Evolutionary conservation across 1,140 invertebrate genomes (phyloP).

Genomic region (Pogonomyrmex californicus): DNA sequence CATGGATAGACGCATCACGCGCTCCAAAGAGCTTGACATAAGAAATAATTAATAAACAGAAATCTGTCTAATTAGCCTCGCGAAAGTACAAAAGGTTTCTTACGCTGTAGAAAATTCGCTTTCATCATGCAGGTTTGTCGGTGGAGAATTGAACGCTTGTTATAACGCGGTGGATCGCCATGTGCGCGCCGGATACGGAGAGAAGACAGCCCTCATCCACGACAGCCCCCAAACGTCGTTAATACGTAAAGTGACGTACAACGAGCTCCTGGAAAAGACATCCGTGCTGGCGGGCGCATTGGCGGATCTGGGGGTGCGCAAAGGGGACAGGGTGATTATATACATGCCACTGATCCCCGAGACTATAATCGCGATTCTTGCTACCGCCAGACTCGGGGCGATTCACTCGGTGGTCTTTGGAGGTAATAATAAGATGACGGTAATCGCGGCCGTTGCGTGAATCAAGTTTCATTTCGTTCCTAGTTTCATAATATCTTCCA

Average conservation of each 20-base stretch:
- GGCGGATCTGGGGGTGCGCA: conserved; percentile 90
- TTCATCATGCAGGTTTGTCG: conserved; percentile 90
- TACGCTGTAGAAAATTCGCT: not conserved
- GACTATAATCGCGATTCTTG: conserved; percentile 94
- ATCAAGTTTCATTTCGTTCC: conserved; percentile 9
- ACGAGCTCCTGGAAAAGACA: conserved; percentile 93
- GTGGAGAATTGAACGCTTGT: conserved; percentile 96
- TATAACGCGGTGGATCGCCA: conserved; percentile 97
- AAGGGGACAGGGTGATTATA: conserved; percentile 94
- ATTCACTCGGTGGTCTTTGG: conserved; percentile 96
- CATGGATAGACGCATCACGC: not conserved
- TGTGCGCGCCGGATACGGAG: conserved; percentile 92
- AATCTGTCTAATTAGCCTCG: not conserved
- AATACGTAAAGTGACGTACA: conserved; percentile 92
- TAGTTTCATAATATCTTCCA: not conserved
- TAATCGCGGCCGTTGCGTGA: not conserved
- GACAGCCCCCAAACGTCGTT: conserved; percentile 95
- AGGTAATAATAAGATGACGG: conserved; percentile 86
- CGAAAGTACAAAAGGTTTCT: not conserved
- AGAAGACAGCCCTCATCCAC: conserved; percentile 94
- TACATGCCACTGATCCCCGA: conserved; percentile 97
- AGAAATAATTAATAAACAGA: not conserved
- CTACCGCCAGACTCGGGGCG: conserved; percentile 93
- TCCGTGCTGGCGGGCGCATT: conserved; percentile 93
- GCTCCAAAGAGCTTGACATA: not conserved